These are phyloP conservation scores for Nothoprocta pentlandii DNA, from an alignment of 2,113 vertebrate genomes.

Conservation along the genomic window DNA sequence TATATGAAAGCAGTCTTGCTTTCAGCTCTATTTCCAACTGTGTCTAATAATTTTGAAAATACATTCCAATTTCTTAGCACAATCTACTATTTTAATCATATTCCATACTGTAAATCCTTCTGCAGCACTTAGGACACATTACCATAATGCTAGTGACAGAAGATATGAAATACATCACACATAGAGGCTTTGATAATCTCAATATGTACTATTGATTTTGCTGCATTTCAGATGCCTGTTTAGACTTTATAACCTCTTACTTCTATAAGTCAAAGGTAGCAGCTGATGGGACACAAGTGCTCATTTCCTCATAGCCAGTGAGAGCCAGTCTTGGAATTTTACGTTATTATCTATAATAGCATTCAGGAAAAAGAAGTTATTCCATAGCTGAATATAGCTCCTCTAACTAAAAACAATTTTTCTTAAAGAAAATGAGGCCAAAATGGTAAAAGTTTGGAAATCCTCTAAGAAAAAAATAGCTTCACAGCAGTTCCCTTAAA, in stretches of 20 bases:
- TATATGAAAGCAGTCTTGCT: slow-evolving; percentile 71
- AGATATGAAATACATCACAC: background rate
- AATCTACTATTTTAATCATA: slow-evolving; percentile 71
- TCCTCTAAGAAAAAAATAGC: background rate
- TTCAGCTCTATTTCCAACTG: slow-evolving; percentile 76
- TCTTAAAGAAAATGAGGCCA: background rate
- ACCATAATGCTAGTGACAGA: background rate
- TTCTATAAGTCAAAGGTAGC: background rate
- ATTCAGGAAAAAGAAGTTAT: background rate
- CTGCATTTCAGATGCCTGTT: background rate
- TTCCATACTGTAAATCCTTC: slow-evolving; percentile 61
- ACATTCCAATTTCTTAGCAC: slow-evolving; percentile 59
- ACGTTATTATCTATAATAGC: background rate
- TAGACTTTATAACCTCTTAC: background rate
- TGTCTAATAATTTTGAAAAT: slow-evolving; percentile 76
- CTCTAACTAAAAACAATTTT: background rate
- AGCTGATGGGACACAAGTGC: background rate
- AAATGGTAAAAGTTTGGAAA: background rate
- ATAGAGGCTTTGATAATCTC: slow-evolving; percentile 13
- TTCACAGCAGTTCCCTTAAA: background rate
- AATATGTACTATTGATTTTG: background rate
- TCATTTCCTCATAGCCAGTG: background rate
- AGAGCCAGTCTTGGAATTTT: background rate
- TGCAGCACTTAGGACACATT: slow-evolving; percentile 41
- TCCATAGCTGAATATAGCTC: background rate